phyloP scores from a whole-genome alignment of 92 coral and sea anemone genomes.

The Isaurus tuberculatus region DNA sequence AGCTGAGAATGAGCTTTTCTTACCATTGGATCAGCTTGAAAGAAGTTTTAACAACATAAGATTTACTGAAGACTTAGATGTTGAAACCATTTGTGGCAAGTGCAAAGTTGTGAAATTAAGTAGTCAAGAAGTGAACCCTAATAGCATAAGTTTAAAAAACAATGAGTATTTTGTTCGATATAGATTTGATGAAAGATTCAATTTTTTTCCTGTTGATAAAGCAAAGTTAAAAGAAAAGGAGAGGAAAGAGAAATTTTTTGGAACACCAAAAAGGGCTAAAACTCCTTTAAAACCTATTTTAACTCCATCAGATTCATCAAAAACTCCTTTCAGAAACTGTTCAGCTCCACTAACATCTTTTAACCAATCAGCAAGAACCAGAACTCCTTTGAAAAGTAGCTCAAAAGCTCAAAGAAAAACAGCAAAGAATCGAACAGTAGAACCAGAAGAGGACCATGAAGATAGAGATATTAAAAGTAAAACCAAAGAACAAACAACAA shows the following conservation, averaged over 20 bases:
- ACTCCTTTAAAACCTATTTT: neutral
- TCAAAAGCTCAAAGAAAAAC: neutral
- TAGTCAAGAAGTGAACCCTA: slow-evolving; percentile 43
- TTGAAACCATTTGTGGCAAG: slow-evolving; percentile 72
- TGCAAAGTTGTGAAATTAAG: slow-evolving; percentile 59
- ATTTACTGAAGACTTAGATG: slow-evolving; percentile 71
- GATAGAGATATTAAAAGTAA: neutral
- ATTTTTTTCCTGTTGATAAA: slow-evolving; percentile 52
- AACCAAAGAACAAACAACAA: neutral
- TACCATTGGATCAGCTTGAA: slow-evolving; percentile 59
- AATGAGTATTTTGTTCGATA: slow-evolving; percentile 74
- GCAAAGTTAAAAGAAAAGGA: slow-evolving; percentile 3
- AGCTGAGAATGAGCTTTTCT: slow-evolving; percentile 66
- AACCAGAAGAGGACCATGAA: neutral
- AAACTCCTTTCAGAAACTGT: neutral
- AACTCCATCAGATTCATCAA: neutral
- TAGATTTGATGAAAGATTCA: slow-evolving; percentile 70
- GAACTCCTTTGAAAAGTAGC: slow-evolving; percentile 4
- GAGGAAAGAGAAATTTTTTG: neutral
- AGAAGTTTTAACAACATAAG: slow-evolving; percentile 20
- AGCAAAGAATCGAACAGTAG: neutral
- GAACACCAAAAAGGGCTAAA: neutral
- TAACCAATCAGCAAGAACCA: neutral
- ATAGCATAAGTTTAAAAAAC: neutral
- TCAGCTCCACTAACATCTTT: neutral